Base-by-base conservation (phyloP, 2,888 invertebrate genomes). In the Lepidonotus clava region DNA sequence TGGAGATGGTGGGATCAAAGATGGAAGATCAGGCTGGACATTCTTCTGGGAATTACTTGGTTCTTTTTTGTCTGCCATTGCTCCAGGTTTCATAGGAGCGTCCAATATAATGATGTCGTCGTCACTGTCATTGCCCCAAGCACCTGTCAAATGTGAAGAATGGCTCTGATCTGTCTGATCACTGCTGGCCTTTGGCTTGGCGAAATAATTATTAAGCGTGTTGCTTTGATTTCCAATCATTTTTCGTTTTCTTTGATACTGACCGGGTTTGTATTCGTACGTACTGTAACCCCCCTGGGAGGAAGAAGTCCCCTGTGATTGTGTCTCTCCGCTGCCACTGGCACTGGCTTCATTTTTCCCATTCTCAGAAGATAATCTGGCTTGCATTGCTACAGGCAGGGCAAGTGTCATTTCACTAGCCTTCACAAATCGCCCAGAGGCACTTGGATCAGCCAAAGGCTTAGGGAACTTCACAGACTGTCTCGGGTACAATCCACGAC, bases 401-500 rank as follows among this genome's bases (percentile, higher is more conserved):
- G 24, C 41, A 0, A n/a, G 4, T 6, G 24, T 32, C 46, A 83
- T 38, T 32, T 83, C 56, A 36, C 56, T 83, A 36, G 83, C 83
- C 32, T 51, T 56, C 6, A 83, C 83, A 83, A 83, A 83, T 11
- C 32, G 14, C n/a, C 36, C 18, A 18, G 32, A 24, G 18, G 11
- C 24, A 11, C 6, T 11, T 32, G 40, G n/a, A 18, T 28, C 32
- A 18, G 8, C 1, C 53, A 53, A 51, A 67, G 61, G 32, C 67
- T 4, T 4, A 46, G 14, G 36, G 5, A 18, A 8, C 28, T 34
- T 24, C 18, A 5, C 46, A 67, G 66, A 40, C 14, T 32, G 40
- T 66, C 87, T 86, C 8, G 88, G 89, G 83, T 88, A 87, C 32
- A 89, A 53, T 21, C 86, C 87, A 21, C 86, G 34, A 71, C 85